Conservation (phyloP, 2,797 vertebrate genomes). For the Sebastes alutus region DNA sequence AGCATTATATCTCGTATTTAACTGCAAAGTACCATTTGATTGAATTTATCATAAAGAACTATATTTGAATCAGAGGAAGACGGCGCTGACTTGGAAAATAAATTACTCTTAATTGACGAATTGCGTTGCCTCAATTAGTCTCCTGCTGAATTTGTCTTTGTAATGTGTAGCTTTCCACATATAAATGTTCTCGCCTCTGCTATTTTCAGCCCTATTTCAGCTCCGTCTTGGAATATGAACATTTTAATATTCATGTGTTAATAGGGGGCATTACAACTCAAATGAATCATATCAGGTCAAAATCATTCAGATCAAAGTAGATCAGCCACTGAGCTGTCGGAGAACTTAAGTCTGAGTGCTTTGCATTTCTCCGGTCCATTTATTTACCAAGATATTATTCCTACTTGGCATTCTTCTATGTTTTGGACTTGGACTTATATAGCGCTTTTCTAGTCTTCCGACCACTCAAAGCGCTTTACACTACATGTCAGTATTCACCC, state of each 20-base stretch:
- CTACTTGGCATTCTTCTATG: not conserved
- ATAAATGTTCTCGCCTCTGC: constrained; percentile 76
- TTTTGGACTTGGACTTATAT: too few relatives aligned
- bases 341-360: constrained; percentile 26
- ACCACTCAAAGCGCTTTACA: too few relatives aligned
- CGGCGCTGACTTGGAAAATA: constrained; percentile 77
- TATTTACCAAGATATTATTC: constrained; percentile 3
- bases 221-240: constrained; percentile 66
- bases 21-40: constrained; percentile 89
- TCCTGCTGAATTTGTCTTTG: constrained; percentile 80
- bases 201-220: constrained; percentile 81
- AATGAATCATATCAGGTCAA: constrained; percentile 61
- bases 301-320: constrained; percentile 46
- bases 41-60: constrained; percentile 89
- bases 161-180: constrained; percentile 79
- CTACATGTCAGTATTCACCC: too few relatives aligned
- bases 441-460: too few relatives aligned
- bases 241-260: constrained; percentile 80
- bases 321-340: constrained; percentile 27
- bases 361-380: constrained; percentile 10
- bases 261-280: constrained; percentile 70
- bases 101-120: constrained; percentile 85
- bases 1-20: constrained; percentile 87
- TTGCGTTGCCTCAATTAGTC: constrained; percentile 84
- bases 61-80: constrained; percentile 86